Base-by-base conservation (phyloP, 2,888 invertebrate genomes). In the Caenorhabditis zanzibari region DNA sequence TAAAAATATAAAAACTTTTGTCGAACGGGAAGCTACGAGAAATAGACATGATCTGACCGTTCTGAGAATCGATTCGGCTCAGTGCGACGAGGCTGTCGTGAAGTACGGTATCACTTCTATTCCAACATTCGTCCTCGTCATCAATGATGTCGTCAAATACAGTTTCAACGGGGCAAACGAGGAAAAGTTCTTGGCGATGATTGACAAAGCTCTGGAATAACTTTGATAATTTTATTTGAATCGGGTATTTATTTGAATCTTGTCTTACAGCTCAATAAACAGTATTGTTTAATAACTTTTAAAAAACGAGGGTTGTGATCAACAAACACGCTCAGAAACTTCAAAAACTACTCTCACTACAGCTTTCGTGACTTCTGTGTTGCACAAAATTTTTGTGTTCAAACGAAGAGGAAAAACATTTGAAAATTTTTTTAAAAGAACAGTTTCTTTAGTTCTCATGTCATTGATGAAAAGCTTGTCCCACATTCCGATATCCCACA, bases 51-150 rank as follows among this genome's bases (percentile, higher is more conserved):
- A 32, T 14, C 16, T 82, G 32, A 1, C 56, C 0, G 24, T 82
- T n/a, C 19, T 81, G 14, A 81, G 71, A 63, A 58, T 81, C 22
- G 71, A 81, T n/a, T 49, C 72, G 0, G 81, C 75, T 35, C 41
- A 58, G 10, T 63, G 64, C 22, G 75, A 69, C 2, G 72, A 22
- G 6, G 22, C 54, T 9, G 14, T 28, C 14, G 58, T 66, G n/a
- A n/a, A 71, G n/a, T 82, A 76, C 59, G 16, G 12, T 2, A 14
- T 82, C 32, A 35, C 22, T 24, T 58, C 76, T 12, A 71, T 82
- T 64, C 82, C 82, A 26, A 71, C 71, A 16, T 76, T 82, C 35
- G 4, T 76, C 3, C 32, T 82, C n/a, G 9, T 76, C 24, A 32
- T 71, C 32, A 22, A 72, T 28, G 76, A 76, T 38, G 35, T 28